Evolutionary conservation across 2,888 invertebrate genomes (phyloP).

Genomic region (Limnephilus marmoratus): DNA sequence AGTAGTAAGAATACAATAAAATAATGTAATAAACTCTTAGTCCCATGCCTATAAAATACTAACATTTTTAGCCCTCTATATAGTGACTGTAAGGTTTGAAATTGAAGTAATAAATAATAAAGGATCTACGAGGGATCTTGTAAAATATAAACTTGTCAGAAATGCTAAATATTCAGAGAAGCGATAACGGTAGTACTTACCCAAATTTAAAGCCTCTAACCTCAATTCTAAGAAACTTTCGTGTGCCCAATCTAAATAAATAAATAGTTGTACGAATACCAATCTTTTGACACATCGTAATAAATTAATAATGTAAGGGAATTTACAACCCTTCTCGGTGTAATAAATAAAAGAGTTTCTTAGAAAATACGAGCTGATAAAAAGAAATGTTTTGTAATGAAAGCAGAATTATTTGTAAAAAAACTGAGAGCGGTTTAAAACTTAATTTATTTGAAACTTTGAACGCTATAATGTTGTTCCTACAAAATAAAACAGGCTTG

Average conservation of each 20-base stretch:
- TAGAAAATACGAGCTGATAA: no score
- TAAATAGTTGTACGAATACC: not conserved
- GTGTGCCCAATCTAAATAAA: not conserved
- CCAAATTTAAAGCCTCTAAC: not conserved
- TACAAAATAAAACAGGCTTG: no score
- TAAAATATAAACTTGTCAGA: not conserved
- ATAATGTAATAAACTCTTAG: not conserved
- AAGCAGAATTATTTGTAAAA: no score
- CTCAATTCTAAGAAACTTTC: not conserved
- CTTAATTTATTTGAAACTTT: no score
- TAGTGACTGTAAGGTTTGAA: not conserved
- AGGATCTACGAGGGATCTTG: not conserved
- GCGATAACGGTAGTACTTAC: not conserved
- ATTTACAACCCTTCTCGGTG: no score
- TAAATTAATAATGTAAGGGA: not conserved
- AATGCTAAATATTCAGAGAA: not conserved
- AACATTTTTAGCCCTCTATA: not conserved
- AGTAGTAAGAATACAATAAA: not conserved
- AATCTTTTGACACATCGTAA: not conserved
- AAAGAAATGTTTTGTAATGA: no score
- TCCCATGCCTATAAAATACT: not conserved
- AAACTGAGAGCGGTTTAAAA: no score
- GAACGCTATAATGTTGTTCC: no score
- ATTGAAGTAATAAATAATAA: slow-evolving; percentile 2
- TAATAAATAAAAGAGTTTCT: no score